These are phyloP conservation scores for Oenanthe oenanthe DNA, from an alignment of 2,113 vertebrate genomes.

Conservation along the genomic window DNA sequence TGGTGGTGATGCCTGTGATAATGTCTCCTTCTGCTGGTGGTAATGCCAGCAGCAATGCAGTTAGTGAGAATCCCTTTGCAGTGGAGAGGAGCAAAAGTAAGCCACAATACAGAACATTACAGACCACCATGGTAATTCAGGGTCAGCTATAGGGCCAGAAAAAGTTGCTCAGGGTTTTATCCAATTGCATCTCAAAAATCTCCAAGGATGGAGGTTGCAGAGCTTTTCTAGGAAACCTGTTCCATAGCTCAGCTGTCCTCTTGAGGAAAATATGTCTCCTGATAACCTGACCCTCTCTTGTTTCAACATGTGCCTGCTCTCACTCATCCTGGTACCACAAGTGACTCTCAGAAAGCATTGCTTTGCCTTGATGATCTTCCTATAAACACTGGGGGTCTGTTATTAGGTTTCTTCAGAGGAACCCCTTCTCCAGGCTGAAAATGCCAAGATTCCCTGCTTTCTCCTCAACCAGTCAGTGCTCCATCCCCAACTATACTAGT, in stretches of 20 bases:
- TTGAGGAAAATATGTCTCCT: not conserved
- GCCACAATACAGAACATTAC: not conserved
- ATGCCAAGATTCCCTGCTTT: not conserved
- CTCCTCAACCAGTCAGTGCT: not conserved
- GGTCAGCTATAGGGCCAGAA: not conserved
- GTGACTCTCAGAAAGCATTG: not conserved
- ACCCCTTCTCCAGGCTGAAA: not conserved
- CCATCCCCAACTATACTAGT: accelerated
- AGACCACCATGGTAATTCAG: not conserved
- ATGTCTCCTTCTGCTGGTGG: not conserved
- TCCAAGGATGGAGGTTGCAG: not conserved
- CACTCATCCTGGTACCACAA: not conserved
- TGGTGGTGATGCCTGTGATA: not conserved
- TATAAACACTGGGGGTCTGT: accelerated
- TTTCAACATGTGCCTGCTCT: not conserved
- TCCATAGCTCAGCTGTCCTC: not conserved
- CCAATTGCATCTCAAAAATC: not conserved
- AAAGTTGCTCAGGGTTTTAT: not conserved
- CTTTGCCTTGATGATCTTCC: not conserved
- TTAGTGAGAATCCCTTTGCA: not conserved
- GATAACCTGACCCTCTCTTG: not conserved
- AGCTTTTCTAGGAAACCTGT: not conserved
- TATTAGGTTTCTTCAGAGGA: not conserved
- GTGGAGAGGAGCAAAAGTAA: not conserved
- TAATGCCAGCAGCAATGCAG: accelerated